These are phyloP conservation scores for Penaeus monodon DNA, from an alignment of 2,888 invertebrate species.

Conservation along the genomic window DNA sequence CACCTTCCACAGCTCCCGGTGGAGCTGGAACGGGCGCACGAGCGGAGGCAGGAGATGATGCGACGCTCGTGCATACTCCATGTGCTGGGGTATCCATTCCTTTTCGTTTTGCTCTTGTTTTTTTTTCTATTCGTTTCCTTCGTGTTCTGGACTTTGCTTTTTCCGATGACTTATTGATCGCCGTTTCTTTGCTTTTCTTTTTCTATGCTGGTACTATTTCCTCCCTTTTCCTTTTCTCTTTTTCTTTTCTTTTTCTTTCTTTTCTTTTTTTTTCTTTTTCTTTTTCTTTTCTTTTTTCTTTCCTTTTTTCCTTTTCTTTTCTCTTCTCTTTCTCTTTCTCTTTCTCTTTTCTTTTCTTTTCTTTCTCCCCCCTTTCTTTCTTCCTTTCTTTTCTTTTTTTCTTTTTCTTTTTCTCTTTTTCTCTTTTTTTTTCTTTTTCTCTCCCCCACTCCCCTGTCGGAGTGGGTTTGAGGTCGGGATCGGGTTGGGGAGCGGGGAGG, in stretches of 20 bases:
- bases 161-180: too few relatives aligned
- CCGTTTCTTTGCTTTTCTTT: too few relatives aligned
- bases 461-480: not conserved
- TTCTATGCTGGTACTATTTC: too few relatives aligned
- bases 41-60: constrained; percentile 15
- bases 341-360: too few relatives aligned
- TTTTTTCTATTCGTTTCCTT: too few relatives aligned
- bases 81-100: not conserved
- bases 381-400: not conserved
- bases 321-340: not conserved
- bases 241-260: not conserved
- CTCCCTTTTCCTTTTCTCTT: too few relatives aligned
- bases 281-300: not conserved
- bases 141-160: too few relatives aligned
- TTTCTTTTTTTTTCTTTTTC: not conserved
- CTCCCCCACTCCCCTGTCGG: not conserved
- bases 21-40: not conserved
- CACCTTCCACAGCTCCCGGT: constrained; percentile 53
- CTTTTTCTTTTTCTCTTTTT: not conserved
- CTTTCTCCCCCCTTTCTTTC: not conserved
- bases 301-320: not conserved
- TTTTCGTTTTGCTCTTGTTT: too few relatives aligned
- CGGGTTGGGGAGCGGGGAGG: not conserved
- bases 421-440: not conserved
- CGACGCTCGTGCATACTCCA: not conserved